Base-by-base conservation (phyloP, 2,888 invertebrate genomes). In the Nowickia ferox region DNA sequence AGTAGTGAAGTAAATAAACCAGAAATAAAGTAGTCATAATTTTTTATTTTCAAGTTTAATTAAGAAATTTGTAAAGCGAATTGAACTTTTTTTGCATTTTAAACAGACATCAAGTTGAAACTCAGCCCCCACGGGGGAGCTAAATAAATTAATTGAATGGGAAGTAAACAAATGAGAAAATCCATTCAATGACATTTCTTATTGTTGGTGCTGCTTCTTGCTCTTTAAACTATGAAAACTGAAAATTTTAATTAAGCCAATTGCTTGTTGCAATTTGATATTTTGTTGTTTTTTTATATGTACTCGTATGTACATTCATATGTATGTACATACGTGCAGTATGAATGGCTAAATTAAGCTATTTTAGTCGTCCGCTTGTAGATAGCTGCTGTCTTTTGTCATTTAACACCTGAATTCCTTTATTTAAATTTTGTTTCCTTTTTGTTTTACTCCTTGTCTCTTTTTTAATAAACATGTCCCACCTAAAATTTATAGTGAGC, bases 371-470 rank as follows among this genome's bases (percentile, higher is more conserved):
- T 30, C 1, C 30, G 69, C 4, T 42, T 59, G 30, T 38, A 44
- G 13, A 9, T 42, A 38, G 48, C 19, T 63, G 53, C 2, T 65
- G 38, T 11, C 46, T 76, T 63, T 65, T 78, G 77, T 82, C 19
- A 85, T 85, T 85, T 85, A 85, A 85, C 85, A 85, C 85, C 81
- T 85, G 85, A 82, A 57, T 63, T 78, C 68, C 51, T 82, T 82
- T 75, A 68, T 55, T 46, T 75, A 8, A 44, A 30, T 9, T 68
- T 61, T 19, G 57, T 75, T 15, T 22, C 17, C 1, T 59, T 55
- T 10, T 74, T 15, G 38, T 51, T 30, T 74, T 61, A 55, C 42
- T 46, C n/a, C 38, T 57, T 68, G 1, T 13, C 19, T 8, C 9
- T 59, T 42, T n/a, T 42, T 69, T 38, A 51, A 9, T 74, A 22